A percentile compares a stretch with the other conserved stretches of the same genome.
Evolutionary conservation across 2,113 vertebrate genomes (phyloP).

Genomic region (Rana temporaria): DNA sequence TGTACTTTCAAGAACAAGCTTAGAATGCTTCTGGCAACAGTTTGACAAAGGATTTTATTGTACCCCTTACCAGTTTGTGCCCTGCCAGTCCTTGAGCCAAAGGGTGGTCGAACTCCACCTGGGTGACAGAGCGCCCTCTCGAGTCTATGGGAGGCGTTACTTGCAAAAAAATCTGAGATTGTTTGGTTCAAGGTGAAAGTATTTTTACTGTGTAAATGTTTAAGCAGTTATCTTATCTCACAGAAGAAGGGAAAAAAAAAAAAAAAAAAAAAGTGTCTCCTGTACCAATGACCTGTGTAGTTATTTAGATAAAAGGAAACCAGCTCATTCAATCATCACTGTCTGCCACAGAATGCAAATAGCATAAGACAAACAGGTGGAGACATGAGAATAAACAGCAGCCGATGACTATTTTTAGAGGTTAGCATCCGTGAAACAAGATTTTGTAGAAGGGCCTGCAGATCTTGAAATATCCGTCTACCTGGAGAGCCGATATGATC

Average conservation of each 20-base stretch:
- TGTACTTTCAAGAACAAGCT: no score
- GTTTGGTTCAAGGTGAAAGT: slow-evolving; percentile 25
- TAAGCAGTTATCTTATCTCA: slow-evolving; percentile 16
- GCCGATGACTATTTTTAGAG: neutral
- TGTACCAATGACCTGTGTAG: neutral
- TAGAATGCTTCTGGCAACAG: no score
- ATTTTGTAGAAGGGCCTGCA: neutral
- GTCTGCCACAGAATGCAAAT: neutral
- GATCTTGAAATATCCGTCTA: slow-evolving; percentile 9
- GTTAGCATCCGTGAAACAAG: neutral
- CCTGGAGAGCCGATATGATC: neutral
- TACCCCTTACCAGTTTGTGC: no score
- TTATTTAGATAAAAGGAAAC: slow-evolving; percentile 12
- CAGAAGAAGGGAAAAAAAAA: neutral
- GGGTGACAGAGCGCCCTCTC: no score
- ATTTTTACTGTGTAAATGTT: slow-evolving; percentile 1
- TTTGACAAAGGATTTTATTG: no score
- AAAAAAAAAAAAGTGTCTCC: neutral
- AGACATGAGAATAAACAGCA: neutral
- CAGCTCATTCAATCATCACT: neutral
- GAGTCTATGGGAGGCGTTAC: no score
- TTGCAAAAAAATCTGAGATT: neutral
- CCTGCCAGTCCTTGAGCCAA: no score
- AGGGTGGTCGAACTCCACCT: no score
- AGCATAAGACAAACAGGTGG: slow-evolving; percentile 4